A percentile compares a stretch with the other conserved stretches of the same genome.
phyloP scores from a whole-genome alignment of 1,140 invertebrate species.

The Mamestra configurata region DNA sequence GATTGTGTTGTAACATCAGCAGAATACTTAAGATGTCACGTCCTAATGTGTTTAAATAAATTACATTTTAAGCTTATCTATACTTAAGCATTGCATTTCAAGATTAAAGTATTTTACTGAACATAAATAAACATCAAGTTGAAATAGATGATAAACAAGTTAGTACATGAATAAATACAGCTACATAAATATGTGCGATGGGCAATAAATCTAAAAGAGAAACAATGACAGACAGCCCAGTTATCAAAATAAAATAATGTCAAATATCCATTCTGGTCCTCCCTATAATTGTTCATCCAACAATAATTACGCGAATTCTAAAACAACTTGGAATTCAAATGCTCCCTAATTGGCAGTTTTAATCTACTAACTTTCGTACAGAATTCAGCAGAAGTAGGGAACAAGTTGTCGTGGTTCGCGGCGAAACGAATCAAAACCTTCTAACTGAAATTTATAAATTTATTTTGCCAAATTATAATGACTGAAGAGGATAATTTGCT shows the following conservation, averaged over 20 bases:
- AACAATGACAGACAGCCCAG: constrained; percentile 32
- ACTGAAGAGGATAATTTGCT: constrained; percentile 71
- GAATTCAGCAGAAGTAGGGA: constrained; percentile 82
- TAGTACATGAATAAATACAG: too few relatives aligned
- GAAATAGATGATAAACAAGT: too few relatives aligned
- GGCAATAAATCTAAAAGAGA: constrained; percentile 40
- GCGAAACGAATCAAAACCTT: constrained; percentile 81
- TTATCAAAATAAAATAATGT: constrained; percentile 64
- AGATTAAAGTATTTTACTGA: too few relatives aligned
- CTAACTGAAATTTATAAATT: constrained; percentile 84
- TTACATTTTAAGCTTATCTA: constrained; percentile 6
- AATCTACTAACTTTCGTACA: constrained; percentile 86
- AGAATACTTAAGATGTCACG: too few relatives aligned
- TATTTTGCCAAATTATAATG: constrained; percentile 78
- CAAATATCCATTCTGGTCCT: constrained; percentile 72
- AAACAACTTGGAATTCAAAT: constrained; percentile 86
- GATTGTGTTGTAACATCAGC: too few relatives aligned
- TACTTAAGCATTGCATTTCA: too few relatives aligned
- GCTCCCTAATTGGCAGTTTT: constrained; percentile 86
- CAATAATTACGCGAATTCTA: constrained; percentile 85
- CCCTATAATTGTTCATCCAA: constrained; percentile 83
- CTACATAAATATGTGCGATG: too few relatives aligned
- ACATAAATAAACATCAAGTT: too few relatives aligned
- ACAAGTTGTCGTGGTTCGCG: constrained; percentile 84
- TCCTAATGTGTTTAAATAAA: too few relatives aligned